Evolutionary conservation across 2,888 invertebrate species (phyloP).

Genomic region (Aplocera efformata): DNA sequence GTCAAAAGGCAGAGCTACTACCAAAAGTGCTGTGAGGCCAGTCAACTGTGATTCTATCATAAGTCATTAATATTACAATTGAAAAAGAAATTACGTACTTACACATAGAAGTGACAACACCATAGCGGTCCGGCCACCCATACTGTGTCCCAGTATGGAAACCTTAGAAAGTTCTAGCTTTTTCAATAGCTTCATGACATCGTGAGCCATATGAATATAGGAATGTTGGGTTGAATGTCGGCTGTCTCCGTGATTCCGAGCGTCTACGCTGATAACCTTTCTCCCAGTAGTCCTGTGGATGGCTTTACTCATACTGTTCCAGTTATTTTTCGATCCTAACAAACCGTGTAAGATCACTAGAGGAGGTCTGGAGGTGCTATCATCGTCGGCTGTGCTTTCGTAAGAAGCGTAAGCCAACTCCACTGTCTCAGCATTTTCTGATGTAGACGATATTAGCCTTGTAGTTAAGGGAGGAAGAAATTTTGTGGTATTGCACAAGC

Average conservation of each 20-base stretch:
- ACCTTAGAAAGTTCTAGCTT: constrained; percentile 83
- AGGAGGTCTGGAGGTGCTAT: constrained; percentile 70
- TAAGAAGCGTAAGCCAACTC: constrained; percentile 85
- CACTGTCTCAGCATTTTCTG: constrained; percentile 73
- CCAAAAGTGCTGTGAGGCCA: too few relatives aligned
- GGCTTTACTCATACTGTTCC: constrained; percentile 91
- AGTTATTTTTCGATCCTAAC: constrained; percentile 95
- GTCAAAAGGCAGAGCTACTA: too few relatives aligned
- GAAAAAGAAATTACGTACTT: constrained; percentile 54
- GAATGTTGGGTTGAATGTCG: constrained; percentile 88
- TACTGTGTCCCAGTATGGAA: constrained; percentile 92
- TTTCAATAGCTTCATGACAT: constrained; percentile 80
- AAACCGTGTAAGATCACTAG: constrained; percentile 93
- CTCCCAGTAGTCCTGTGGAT: constrained; percentile 84
- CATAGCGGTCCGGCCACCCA: constrained; percentile 98
- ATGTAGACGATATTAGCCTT: constrained; percentile 40
- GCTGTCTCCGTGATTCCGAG: constrained; percentile 97
- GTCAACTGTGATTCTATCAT: too few relatives aligned
- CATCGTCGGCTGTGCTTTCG: constrained; percentile 71
- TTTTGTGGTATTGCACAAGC: constrained; percentile 31
- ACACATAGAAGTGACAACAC: constrained; percentile 85
- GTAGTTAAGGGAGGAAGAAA: constrained; percentile 31
- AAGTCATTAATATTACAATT: too few relatives aligned
- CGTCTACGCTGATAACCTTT: constrained; percentile 92
- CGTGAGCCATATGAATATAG: constrained; percentile 87